Evolutionary conservation across 1,140 invertebrate species (phyloP), one percentile per base, ranked within the genome.

Genomic region (Macrobrachium rosenbergii): DNA sequence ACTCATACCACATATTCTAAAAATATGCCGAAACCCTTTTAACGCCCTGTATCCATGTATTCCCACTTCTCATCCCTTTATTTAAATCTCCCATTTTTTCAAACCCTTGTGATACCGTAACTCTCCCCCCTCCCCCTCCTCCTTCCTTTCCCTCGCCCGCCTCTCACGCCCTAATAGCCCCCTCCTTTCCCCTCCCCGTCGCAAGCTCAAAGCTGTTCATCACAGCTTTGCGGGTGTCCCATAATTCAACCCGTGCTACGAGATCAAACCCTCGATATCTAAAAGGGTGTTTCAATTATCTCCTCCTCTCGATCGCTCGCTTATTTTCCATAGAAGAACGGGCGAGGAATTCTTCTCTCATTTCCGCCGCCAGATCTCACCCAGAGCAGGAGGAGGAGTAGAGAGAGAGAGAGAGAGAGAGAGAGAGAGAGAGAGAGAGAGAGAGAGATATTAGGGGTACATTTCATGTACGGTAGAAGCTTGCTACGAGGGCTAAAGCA

Each of bases 391-490:
- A 75, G 17, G 21, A 21, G n/a, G n/a, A n/a, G n/a, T n/a, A 37
- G 28, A 37, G 45, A 37, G 28, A 43, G 45, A 37, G 45, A 43
- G 72, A 37, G 28, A 75, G 28, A 75, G 72, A 43, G 28, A 43
- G 72, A 37, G 28, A 37, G n/a, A 37, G n/a, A 37, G 28, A 43
- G 45, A 17, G 72, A 75, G 72, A 75, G 72, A 37, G 72, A 75
- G 72, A 37, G 72, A 43, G 45, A 37, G 45, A 23, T 16, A 43
- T 8, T 43, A 43, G 72, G 28, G 72, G 45, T 37, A 37, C 23
- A 16, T 23, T 19, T 23, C 7, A 37, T 8, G 23, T 23, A 16
- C 12, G 28, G 23, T 6, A 23, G 28, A 75, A 43, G 72, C 23
- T 14, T 75, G 72, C 6, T 12, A 21, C 19, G 23, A 37, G 72